Evolutionary conservation across 2,888 invertebrate genomes (phyloP), one percentile per base, ranked within the genome.

Genomic region (Orgyia antiqua): DNA sequence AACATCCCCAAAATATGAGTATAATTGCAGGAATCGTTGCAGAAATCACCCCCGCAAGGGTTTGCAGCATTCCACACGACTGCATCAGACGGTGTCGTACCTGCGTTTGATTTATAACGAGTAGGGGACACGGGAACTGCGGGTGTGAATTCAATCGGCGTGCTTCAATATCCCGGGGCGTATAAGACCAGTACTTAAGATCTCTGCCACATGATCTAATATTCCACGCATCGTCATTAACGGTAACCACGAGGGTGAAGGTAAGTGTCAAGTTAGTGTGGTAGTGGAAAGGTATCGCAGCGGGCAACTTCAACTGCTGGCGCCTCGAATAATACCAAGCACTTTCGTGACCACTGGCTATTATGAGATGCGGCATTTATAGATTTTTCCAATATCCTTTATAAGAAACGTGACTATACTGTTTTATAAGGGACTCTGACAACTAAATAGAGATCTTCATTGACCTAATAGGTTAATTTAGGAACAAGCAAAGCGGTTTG

Each of bases 61-160:
- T 54, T 57, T 55, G 56, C 59, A 65, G 62, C 64, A 64, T 71
- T 73, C 69, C 69, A 75, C 68, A 58, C 64, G 66, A 67, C 67
- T 79, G 75, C 73, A 51, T 60, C 62, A 68, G 79, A 78, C 79
- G 65, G 68, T 69, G 65, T 63, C 67, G 62, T 77, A 80, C 76
- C 83, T 86, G 84, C 76, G 62, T 76, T 79, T 86, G 83, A 86
- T 84, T 86, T 83, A 84, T 79, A 80, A 75, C 72, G 64, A 75
- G 58, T 15, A 75, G 80, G 82, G 80, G 75, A 74, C 74, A 70
- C 46, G 58, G 48, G 63, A 69, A 66, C 68, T 65, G 68, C 66
- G 72, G 69, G 78, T 76, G 76, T 74, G 74, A 78, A 79, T 74
- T 74, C 70, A 75, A 74, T 76, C 73, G 68, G 67, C 64, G 62